phyloP scores from a whole-genome alignment of 64 coral and sea anemone species.

The Acropora yongei region DNA sequence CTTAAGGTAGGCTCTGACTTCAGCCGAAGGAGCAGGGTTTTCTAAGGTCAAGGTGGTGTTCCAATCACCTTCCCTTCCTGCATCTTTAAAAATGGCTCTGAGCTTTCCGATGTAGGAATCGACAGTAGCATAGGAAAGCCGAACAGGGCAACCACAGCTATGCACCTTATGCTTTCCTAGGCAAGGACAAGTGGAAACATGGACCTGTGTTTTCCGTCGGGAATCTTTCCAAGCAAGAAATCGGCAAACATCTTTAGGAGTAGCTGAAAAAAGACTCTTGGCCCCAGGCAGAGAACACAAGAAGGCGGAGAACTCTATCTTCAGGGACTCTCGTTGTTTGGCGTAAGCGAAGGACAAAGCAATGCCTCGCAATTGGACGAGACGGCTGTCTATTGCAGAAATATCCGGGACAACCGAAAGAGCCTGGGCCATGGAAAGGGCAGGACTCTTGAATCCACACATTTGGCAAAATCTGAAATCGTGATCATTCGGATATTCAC shows the following conservation, averaged over 20 bases:
- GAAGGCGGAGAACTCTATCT: constrained; percentile 5
- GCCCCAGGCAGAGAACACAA: not conserved
- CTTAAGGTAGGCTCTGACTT: constrained; percentile 39
- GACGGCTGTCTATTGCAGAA: not conserved
- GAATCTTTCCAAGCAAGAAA: constrained; percentile 36
- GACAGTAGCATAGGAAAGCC: not conserved
- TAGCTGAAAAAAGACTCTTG: constrained; percentile 13
- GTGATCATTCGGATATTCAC: no score
- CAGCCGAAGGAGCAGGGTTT: constrained; percentile 20
- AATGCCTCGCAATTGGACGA: not conserved
- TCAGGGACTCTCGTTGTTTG: constrained; percentile 15
- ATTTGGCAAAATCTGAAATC: no score
- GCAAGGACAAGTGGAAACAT: not conserved
- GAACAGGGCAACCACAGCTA: not conserved
- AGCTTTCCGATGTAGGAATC: constrained; percentile 41
- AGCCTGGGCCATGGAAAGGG: no score
- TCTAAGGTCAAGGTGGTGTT: constrained; percentile 1
- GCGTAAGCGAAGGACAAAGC: not conserved
- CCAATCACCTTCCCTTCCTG: constrained; percentile 34
- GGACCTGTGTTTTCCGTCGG: not conserved
- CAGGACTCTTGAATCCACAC: no score
- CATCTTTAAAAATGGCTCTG: constrained; percentile 25
- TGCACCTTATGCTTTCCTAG: not conserved
- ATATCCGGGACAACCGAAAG: not conserved
- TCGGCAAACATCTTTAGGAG: constrained; percentile 24